A percentile compares a stretch with the other conserved stretches of the same genome.
phyloP scores from a whole-genome alignment of 2,113 vertebrate genomes.

The Platysternon megacephalum region DNA sequence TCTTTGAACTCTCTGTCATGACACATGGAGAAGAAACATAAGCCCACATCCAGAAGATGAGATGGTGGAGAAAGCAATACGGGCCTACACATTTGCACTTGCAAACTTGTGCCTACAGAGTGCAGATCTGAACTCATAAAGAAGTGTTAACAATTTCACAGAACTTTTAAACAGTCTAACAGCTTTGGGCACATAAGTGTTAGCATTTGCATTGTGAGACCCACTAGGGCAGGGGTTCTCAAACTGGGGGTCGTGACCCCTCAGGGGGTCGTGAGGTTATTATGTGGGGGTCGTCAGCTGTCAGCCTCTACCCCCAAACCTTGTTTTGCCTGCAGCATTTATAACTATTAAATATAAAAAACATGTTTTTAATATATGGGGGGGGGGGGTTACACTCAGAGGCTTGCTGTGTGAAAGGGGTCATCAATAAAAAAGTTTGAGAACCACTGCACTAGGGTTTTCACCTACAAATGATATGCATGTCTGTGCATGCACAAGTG shows the following conservation, averaged over 20 bases:
- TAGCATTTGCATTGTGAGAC: background rate
- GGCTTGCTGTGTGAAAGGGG: too few species aligned
- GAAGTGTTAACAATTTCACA: rapidly evolving
- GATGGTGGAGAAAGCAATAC: background rate
- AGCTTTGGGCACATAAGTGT: background rate
- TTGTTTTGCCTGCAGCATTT: too few species aligned
- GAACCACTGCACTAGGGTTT: background rate
- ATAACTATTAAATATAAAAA: too few species aligned
- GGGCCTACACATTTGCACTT: background rate
- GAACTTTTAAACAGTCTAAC: rapidly evolving
- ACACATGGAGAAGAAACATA: background rate
- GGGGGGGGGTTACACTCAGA: too few species aligned
- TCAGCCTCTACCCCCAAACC: too few species aligned
- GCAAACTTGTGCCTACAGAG: background rate
- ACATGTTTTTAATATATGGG: too few species aligned
- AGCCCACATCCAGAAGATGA: background rate
- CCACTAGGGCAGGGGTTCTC: background rate
- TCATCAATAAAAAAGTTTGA: too few species aligned
- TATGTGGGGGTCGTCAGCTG: too few species aligned
- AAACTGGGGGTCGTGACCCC: too few species aligned
- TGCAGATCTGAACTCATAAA: background rate
- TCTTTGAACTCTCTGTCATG: background rate
- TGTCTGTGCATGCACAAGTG: background rate
- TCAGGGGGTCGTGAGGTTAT: too few species aligned
- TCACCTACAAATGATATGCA: background rate